These are phyloP conservation scores for Pogonognathellus flavescens DNA, from an alignment of 1,140 invertebrate genomes.

Conservation along the genomic window DNA sequence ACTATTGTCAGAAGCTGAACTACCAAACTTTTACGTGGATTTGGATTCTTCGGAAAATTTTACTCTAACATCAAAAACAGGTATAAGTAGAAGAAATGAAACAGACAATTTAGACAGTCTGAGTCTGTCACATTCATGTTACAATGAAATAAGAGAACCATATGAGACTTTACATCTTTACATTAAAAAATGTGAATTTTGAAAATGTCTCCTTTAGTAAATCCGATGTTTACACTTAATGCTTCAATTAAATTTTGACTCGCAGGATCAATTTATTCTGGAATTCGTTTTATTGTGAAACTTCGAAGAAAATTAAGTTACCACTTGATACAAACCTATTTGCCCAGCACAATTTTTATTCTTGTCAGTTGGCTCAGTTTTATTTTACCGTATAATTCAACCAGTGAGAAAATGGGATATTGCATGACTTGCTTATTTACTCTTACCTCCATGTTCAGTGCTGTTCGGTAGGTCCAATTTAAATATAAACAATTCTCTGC, in stretches of 20 bases:
- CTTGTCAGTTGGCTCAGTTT: slow-evolving; percentile 62
- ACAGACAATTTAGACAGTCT: no score
- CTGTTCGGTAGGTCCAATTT: slow-evolving; percentile 40
- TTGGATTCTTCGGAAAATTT: slow-evolving; percentile 46
- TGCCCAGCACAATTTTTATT: slow-evolving; percentile 62
- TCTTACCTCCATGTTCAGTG: slow-evolving; percentile 58
- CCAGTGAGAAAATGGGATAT: slow-evolving; percentile 41
- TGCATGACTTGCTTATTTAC: slow-evolving; percentile 55
- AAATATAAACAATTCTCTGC: no score
- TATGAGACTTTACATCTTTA: no score
- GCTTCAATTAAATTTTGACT: no score
- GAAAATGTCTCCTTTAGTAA: no score
- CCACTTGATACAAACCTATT: slow-evolving; percentile 62
- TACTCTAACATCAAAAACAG: slow-evolving; percentile 44
- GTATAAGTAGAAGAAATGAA: slow-evolving; percentile 67
- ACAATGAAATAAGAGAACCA: no score
- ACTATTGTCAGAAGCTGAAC: slow-evolving; percentile 31
- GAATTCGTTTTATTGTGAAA: slow-evolving; percentile 51
- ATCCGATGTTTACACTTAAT: no score
- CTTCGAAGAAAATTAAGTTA: slow-evolving; percentile 58
- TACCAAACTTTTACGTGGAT: slow-evolving; percentile 59
- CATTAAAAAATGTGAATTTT: no score
- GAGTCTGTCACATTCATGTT: no score
- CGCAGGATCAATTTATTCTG: not conserved
- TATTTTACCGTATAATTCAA: slow-evolving; percentile 35